Percentiles rank a stretch among this genome's conserved stretches.
phyloP scores from a whole-genome alignment of 2,888 invertebrate genomes.

The Anagyrus pseudococci region DNA sequence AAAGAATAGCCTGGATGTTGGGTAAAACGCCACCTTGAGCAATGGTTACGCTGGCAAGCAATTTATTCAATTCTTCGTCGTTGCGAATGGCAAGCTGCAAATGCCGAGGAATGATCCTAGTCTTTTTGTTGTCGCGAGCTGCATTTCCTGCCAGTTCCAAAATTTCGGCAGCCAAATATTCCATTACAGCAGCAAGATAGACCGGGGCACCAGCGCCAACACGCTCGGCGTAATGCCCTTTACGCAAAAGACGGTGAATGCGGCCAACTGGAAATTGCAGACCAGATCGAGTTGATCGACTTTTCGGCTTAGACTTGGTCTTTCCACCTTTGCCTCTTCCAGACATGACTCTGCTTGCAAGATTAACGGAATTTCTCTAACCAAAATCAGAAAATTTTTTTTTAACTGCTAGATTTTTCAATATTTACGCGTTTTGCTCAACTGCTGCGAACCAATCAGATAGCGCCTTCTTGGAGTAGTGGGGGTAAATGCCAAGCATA shows the following conservation, averaged over 20 bases:
- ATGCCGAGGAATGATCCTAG: slow-evolving; percentile 73
- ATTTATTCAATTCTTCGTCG: slow-evolving; percentile 80
- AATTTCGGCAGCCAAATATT: slow-evolving; percentile 75
- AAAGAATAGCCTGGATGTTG: slow-evolving; percentile 71
- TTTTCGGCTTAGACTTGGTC: too few relatives aligned
- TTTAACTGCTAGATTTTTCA: too few relatives aligned
- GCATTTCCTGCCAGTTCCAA: slow-evolving; percentile 65
- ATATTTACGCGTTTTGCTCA: too few relatives aligned
- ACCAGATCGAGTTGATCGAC: not conserved
- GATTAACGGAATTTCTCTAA: too few relatives aligned
- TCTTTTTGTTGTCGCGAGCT: slow-evolving; percentile 50
- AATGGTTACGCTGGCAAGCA: slow-evolving; percentile 59
- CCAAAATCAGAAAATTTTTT: too few relatives aligned
- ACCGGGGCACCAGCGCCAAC: not conserved
- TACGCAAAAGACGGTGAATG: not conserved
- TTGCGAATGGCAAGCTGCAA: slow-evolving; percentile 80
- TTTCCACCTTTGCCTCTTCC: too few relatives aligned
- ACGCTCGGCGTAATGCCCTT: not conserved
- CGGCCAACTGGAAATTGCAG: not conserved
- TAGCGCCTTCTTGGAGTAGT: too few relatives aligned
- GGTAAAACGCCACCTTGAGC: slow-evolving; percentile 83
- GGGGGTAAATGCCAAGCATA: too few relatives aligned
- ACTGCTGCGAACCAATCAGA: too few relatives aligned
- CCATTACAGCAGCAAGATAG: slow-evolving; percentile 66
- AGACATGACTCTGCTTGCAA: too few relatives aligned